These are phyloP conservation scores for Steatocranus sp. DNA, from an alignment of 2,797 vertebrate genomes.

Conservation along the genomic window DNA sequence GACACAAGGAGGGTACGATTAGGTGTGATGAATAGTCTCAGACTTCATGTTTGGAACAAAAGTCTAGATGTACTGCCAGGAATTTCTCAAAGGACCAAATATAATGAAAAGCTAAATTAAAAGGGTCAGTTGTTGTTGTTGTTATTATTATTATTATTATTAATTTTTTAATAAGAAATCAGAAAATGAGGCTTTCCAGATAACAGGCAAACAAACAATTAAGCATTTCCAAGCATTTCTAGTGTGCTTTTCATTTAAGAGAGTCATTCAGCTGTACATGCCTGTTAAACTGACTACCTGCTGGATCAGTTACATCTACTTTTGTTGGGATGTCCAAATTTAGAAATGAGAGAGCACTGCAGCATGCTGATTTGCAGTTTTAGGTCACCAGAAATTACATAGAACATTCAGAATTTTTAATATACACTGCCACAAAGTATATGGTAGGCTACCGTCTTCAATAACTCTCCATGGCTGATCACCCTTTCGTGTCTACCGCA, in stretches of 20 bases:
- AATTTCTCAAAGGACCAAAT: neutral
- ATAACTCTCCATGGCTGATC: conserved; percentile 76
- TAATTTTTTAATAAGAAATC: neutral
- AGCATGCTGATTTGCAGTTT: conserved; percentile 76
- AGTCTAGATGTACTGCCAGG: neutral
- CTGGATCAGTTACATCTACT: conserved; percentile 58
- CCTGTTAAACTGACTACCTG: conserved; percentile 61
- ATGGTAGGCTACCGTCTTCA: conserved; percentile 69
- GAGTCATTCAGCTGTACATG: neutral
- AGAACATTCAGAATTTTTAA: conserved; percentile 76
- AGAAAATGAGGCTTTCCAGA: neutral
- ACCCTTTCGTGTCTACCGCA: conserved; percentile 63
- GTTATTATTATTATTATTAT: too few species aligned
- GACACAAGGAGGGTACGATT: neutral
- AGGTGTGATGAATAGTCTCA: neutral
- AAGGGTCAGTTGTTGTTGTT: neutral
- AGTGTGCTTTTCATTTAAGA: neutral
- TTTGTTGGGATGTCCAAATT: conserved; percentile 68
- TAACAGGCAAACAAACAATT: neutral
- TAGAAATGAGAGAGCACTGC: conserved; percentile 65
- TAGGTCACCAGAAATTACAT: conserved; percentile 76
- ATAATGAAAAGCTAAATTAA: neutral
- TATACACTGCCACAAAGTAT: conserved; percentile 77
- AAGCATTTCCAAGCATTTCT: neutral
- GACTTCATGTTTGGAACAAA: neutral